These are phyloP conservation scores for Myrmophylax atrothorax DNA, from an alignment of 2,113 vertebrate genomes.

Conservation along the genomic window DNA sequence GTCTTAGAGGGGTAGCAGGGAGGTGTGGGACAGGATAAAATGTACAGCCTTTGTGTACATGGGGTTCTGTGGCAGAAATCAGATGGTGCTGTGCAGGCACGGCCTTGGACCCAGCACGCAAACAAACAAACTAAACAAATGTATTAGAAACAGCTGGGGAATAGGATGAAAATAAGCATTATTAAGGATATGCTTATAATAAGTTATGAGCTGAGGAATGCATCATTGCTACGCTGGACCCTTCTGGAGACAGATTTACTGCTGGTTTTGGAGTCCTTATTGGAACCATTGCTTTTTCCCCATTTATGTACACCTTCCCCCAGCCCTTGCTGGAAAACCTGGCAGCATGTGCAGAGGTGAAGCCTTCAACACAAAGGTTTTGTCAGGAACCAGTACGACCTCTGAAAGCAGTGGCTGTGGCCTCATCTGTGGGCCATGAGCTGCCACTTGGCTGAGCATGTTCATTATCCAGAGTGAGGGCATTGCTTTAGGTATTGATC, in stretches of 20 bases:
- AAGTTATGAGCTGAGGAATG: not conserved
- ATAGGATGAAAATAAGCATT: slow-evolving; percentile 32
- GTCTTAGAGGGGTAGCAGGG: not conserved
- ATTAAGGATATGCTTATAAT: not conserved
- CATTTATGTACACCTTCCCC: not conserved
- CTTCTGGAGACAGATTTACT: not conserved
- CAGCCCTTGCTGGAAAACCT: not conserved
- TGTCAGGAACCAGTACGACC: not conserved
- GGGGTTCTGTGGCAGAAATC: not conserved
- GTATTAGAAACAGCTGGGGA: slow-evolving; percentile 60
- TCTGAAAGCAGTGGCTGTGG: not conserved
- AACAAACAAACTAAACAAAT: slow-evolving; percentile 48
- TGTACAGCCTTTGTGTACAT: not conserved
- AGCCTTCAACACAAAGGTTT: not conserved
- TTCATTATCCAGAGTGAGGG: not conserved
- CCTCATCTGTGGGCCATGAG: not conserved
- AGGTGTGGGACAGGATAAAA: not conserved
- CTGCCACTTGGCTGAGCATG: accelerated
- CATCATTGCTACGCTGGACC: not conserved
- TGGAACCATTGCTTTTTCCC: not conserved
- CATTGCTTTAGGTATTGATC: not conserved
- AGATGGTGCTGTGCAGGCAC: not conserved
- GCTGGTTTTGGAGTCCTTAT: not conserved
- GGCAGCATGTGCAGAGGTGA: not conserved
- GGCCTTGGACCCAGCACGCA: not conserved